Evolutionary conservation across 2,888 invertebrate genomes (phyloP).

Genomic region (Mythimna albipuncta): DNA sequence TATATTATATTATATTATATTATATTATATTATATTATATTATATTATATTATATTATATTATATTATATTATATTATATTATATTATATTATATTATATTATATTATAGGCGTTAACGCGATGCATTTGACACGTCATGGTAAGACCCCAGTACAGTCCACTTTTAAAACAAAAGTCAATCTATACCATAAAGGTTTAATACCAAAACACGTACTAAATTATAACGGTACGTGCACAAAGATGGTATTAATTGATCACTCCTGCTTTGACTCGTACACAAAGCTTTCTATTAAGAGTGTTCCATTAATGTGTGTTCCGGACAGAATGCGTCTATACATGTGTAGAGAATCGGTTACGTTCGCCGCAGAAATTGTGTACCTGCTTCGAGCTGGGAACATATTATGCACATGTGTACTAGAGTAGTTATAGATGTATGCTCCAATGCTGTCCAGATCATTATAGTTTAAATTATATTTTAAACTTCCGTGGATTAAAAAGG

Average conservation of each 20-base stretch:
- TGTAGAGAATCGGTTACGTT: conserved; percentile 46
- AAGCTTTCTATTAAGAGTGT: conserved; percentile 60
- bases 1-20: too few species aligned
- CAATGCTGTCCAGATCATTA: neutral
- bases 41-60: too few species aligned
- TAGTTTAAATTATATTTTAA: neutral
- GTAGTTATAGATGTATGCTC: conserved; percentile 6
- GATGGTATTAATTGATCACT: conserved; percentile 60
- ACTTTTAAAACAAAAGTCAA: neutral
- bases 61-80: too few species aligned
- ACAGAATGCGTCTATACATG: conserved; percentile 28
- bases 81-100: too few species aligned
- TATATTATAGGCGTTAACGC: too few species aligned
- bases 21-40: too few species aligned
- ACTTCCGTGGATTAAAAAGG: too few species aligned
- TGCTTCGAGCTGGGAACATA: conserved; percentile 9
- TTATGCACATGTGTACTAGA: neutral
- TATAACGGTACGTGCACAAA: conserved; percentile 27
- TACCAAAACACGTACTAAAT: conserved; percentile 1
- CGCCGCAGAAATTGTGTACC: conserved; percentile 43
- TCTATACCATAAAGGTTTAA: too few species aligned
- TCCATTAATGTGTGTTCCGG: conserved; percentile 56
- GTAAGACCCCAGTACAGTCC: neutral
- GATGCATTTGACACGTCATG: too few species aligned
- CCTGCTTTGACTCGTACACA: conserved; percentile 41